These are phyloP conservation scores for Hirtodrosophila trivittata DNA, from an alignment of 2,888 invertebrate species.

Conservation along the genomic window DNA sequence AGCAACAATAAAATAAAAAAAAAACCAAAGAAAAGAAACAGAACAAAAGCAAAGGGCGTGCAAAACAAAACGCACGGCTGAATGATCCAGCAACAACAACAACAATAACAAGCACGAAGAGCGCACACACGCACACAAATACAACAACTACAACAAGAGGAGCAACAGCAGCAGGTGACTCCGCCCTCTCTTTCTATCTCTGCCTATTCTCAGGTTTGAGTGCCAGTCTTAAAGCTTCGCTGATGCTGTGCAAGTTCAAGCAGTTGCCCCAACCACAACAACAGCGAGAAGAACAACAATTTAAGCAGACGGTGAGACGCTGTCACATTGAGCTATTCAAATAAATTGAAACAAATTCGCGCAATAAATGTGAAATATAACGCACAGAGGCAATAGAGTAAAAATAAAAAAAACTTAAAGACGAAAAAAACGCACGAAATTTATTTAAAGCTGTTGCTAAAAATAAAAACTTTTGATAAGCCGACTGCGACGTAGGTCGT, in stretches of 20 bases:
- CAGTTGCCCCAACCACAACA: slow-evolving; percentile 28
- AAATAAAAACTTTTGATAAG: slow-evolving; percentile 68
- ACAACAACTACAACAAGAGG: slow-evolving; percentile 4
- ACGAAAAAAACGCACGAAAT: slow-evolving; percentile 26
- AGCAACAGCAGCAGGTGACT: slow-evolving; percentile 39
- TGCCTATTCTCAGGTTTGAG: background rate
- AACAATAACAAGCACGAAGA: slow-evolving; percentile 26
- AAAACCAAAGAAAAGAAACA: slow-evolving; percentile 41
- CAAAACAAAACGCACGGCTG: slow-evolving; percentile 70
- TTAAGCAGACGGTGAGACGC: slow-evolving; percentile 35
- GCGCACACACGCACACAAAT: slow-evolving; percentile 47
- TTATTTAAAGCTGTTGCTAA: slow-evolving; percentile 63
- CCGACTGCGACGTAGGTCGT: slow-evolving; percentile 37
- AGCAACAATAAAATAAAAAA: slow-evolving; percentile 45
- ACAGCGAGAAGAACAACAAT: slow-evolving; percentile 14
- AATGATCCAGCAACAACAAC: slow-evolving; percentile 53
- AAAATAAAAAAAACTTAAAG: background rate
- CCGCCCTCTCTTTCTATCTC: slow-evolving; percentile 2
- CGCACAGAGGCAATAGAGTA: slow-evolving; percentile 7
- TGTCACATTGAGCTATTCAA: slow-evolving; percentile 44
- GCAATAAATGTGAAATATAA: slow-evolving; percentile 49
- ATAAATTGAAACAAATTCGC: slow-evolving; percentile 66
- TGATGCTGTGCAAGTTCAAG: slow-evolving; percentile 43
- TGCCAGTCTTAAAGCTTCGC: slow-evolving; percentile 7
- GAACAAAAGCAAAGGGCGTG: slow-evolving; percentile 54